Percentiles rank a stretch among this genome's conserved stretches.
Evolutionary conservation across 2,797 vertebrate genomes (phyloP).

Genomic region (Falco rusticolus): DNA sequence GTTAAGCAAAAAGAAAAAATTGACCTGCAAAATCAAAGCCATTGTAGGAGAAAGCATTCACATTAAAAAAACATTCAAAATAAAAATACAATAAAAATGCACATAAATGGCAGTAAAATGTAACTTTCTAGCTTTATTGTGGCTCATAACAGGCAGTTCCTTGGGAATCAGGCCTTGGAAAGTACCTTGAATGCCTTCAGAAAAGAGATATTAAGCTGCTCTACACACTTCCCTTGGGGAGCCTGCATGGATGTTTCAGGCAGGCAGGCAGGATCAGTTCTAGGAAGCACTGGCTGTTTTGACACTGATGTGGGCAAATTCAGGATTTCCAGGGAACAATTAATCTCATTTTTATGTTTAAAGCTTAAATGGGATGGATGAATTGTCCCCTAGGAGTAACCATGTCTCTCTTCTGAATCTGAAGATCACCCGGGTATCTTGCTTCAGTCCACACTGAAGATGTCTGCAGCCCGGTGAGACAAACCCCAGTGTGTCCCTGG

Average conservation of each 20-base stretch:
- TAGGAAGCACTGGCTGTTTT: neutral
- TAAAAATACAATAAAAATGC: neutral
- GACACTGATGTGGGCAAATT: neutral
- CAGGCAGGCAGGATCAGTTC: neutral
- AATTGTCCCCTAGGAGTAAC: neutral
- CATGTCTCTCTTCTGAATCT: neutral
- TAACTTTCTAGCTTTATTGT: neutral
- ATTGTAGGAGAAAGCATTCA: neutral
- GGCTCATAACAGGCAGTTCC: neutral
- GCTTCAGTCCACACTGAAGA: neutral
- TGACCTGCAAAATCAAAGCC: conserved; percentile 83
- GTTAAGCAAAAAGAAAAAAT: conserved; percentile 96
- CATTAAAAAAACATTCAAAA: neutral
- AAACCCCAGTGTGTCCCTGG: neutral
- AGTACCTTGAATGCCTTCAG: neutral
- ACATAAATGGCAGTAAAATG: neutral
- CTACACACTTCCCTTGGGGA: neutral
- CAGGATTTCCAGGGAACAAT: neutral
- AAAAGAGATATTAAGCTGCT: neutral
- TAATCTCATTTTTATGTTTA: neutral
- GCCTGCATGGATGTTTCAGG: neutral
- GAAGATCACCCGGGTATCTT: neutral
- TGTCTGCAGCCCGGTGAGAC: neutral
- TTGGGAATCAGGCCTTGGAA: neutral
- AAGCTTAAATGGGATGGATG: neutral